Percentiles rank a stretch among this genome's conserved stretches.
Conservation (phyloP, 1,140 invertebrate genomes). For the Temnothorax nylanderi region DNA sequence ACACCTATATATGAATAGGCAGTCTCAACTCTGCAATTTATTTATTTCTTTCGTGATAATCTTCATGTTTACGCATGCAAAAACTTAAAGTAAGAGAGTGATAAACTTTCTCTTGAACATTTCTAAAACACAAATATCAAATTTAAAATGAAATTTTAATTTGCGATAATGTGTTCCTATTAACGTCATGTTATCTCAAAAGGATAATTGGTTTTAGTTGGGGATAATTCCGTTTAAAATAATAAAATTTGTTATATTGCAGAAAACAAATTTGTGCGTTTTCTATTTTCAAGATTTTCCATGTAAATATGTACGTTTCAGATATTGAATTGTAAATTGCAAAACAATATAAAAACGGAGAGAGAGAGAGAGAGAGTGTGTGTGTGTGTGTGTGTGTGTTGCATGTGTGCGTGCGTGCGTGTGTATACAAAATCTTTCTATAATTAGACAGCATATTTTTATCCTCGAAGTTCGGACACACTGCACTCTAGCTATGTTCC, state of each 20-base stretch:
- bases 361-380: background rate
- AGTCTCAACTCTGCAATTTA: background rate
- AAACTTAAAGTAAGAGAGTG: background rate
- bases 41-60: background rate
- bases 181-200: background rate
- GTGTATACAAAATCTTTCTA: background rate
- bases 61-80: background rate
- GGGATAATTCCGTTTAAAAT: background rate
- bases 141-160: slow-evolving; percentile 9
- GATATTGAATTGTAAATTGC: background rate
- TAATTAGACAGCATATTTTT: background rate
- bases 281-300: background rate
- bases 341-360: background rate
- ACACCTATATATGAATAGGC: background rate
- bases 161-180: background rate
- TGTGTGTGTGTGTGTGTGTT: too few species aligned
- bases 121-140: background rate
- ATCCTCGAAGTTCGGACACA: background rate
- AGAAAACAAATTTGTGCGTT: background rate
- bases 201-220: background rate
- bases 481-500: background rate
- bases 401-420: background rate
- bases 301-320: slow-evolving; percentile 13
- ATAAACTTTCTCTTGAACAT: background rate
- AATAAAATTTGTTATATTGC: background rate